phyloP scores from a whole-genome alignment of 2,113 vertebrate genomes.

The Typhlomys cinereus region DNA sequence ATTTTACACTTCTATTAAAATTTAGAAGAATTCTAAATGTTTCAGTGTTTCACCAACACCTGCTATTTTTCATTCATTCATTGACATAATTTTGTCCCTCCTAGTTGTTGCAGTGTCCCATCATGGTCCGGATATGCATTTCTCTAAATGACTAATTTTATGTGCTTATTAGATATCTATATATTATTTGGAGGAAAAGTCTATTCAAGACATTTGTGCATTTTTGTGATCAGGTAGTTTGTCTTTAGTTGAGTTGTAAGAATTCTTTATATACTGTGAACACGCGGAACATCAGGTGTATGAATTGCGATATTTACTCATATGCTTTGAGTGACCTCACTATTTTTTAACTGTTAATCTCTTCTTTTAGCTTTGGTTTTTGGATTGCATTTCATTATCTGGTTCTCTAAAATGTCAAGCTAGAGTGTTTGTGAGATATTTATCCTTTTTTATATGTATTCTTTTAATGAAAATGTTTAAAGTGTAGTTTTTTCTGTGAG shows the following conservation, averaged over 20 bases:
- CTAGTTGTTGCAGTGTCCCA: neutral
- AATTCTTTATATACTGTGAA: neutral
- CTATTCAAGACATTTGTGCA: neutral
- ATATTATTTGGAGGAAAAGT: neutral
- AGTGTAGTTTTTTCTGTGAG: neutral
- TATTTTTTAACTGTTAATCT: neutral
- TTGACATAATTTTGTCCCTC: neutral
- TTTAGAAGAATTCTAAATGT: slow-evolving; percentile 1
- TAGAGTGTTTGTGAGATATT: neutral
- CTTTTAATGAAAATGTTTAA: neutral
- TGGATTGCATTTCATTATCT: slow-evolving; percentile 7
- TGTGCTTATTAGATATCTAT: neutral
- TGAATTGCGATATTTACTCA: neutral
- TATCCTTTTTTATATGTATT: neutral
- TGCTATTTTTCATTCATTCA: slow-evolving; percentile 1
- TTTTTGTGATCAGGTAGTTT: neutral
- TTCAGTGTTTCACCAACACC: neutral
- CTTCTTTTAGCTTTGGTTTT: neutral
- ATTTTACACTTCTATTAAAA: slow-evolving; percentile 6
- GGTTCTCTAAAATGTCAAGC: neutral
- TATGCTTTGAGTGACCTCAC: neutral
- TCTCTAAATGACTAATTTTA: slow-evolving; percentile 27
- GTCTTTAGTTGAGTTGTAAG: neutral
- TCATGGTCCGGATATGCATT: neutral
- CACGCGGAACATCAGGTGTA: neutral